Base-by-base conservation (phyloP, 2,888 invertebrate species). In the Halictus ligatus region DNA sequence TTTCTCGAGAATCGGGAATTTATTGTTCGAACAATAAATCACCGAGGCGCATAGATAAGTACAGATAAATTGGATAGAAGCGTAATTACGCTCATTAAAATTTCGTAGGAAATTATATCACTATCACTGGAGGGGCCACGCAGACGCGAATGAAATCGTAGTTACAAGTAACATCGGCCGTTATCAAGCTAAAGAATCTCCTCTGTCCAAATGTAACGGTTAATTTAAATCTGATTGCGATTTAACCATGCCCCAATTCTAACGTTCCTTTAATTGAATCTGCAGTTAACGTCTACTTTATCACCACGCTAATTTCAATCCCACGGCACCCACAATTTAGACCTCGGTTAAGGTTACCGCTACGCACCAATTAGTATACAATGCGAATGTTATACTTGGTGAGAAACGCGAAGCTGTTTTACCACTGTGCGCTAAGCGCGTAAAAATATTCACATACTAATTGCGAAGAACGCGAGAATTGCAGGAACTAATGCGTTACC, bases 201-300 rank as follows among this genome's bases (percentile, higher is more conserved):
- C 29, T 18, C 12, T n/a, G 84, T n/a, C 35, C 35, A 72, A 78
- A 72, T 46, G 71, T 64, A 83, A 83, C 71, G 84, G 58, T 83
- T 84, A 84, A 84, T 84, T 83, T 75, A 84, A 79, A 76, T 79
- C 79, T 84, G 79, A 84, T 85, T 67, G 78, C 78, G 72, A 84
- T 85, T 85, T 85, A 79, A 84, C 80, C 85, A 80, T 74, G 50
- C 60, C 69, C 25, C 75, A 80, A 80, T 84, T 85, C 80, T 85
- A 80, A 85, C 80, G 85, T 85, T 85, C 85, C 84, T 78, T 85
- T 80, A 84, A 85, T 85, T 85, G 85, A 85, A 85, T 85, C 74
- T 74, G 75, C 69, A 85, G 77, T 84, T 85, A 85, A 80, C 77
- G 74, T 73, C 76, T 29, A 74, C 80, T 84, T 80, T 80, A 80